Conservation (phyloP, 2,797 vertebrate species). For the Stomatorhinus walkeri region DNA sequence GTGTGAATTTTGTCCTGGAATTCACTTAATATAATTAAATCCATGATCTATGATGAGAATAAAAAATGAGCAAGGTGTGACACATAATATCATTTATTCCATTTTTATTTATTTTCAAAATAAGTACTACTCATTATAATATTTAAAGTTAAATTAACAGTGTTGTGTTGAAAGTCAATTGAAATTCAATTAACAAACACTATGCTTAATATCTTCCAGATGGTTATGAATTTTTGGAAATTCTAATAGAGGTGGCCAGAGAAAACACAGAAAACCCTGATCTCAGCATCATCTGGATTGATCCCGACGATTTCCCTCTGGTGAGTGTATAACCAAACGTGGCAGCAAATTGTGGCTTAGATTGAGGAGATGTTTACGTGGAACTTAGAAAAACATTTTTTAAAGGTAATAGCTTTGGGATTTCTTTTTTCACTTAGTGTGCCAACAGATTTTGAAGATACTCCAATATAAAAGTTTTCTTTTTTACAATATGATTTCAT, state of each 20-base stretch:
- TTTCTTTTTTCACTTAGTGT: neutral
- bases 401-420: neutral
- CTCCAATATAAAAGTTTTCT: neutral
- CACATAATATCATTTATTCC: neutral
- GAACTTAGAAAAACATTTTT: neutral
- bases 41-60: neutral
- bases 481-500: neutral
- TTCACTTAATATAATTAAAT: neutral
- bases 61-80: neutral
- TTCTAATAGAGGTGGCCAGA: constrained; percentile 79
- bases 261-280: constrained; percentile 83
- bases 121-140: neutral
- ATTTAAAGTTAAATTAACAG: neutral
- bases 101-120: neutral
- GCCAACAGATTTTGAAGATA: neutral
- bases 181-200: neutral
- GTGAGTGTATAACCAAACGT: constrained; percentile 47
- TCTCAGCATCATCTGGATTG: constrained; percentile 90
- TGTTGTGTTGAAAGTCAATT: neutral
- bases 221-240: constrained; percentile 84
- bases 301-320: constrained; percentile 85
- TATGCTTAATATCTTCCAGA: constrained; percentile 47
- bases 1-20: neutral
- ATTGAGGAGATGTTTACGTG: neutral
- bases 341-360: neutral